These are phyloP conservation scores for Gerris lacustris DNA, from an alignment of 2,888 invertebrate species.

Conservation along the genomic window DNA sequence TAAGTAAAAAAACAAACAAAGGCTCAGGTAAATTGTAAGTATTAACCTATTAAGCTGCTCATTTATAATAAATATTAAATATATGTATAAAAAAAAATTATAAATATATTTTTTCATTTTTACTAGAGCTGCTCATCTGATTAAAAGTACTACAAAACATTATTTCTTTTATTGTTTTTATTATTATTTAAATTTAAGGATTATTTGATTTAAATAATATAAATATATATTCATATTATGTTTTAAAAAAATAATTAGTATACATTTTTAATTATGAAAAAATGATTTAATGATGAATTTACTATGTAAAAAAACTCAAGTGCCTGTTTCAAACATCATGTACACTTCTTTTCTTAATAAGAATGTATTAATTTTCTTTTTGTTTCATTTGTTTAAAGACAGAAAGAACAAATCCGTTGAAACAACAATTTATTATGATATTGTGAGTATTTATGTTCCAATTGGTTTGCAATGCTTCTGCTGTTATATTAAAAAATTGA, in stretches of 20 bases:
- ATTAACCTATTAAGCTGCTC: no score
- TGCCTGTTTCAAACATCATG: neutral
- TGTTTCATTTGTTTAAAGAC: no score
- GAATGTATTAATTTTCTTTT: neutral
- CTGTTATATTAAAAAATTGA: neutral
- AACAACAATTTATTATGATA: no score
- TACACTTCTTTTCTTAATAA: constrained; percentile 6
- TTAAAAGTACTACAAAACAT: constrained; percentile 1
- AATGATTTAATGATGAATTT: neutral
- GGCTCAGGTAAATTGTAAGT: no score
- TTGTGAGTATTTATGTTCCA: no score
- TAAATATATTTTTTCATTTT: neutral
- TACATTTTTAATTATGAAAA: neutral
- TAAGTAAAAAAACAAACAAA: no score
- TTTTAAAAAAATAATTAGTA: neutral
- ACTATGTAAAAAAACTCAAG: neutral
- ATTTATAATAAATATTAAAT: no score
- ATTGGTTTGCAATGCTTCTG: neutral
- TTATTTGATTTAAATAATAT: neutral
- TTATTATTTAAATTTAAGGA: neutral
- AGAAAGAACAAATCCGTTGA: no score
- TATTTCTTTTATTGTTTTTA: neutral
- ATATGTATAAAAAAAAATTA: neutral
- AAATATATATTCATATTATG: neutral
- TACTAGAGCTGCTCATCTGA: neutral